Conservation (phyloP, 2,888 invertebrate species). For the Drosophila pegasa region DNA sequence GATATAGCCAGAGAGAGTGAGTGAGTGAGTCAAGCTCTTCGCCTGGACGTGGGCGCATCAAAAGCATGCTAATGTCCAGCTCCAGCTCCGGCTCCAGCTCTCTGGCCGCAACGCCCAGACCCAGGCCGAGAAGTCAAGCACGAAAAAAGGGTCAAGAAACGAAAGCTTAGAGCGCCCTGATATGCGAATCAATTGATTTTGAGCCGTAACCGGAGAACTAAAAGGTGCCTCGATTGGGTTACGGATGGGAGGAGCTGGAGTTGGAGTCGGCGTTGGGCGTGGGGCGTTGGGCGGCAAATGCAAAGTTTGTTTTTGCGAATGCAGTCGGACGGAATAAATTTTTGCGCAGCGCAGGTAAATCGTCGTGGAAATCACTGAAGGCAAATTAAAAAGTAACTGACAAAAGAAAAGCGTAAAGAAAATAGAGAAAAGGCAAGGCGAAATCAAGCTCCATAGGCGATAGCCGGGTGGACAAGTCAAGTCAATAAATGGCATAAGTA, state of each 20-base stretch:
- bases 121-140: conserved; percentile 65
- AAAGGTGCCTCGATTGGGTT: conserved; percentile 12
- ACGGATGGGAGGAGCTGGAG: background rate
- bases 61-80: conserved; percentile 81
- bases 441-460: background rate
- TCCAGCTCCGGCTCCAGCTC: too few relatives aligned
- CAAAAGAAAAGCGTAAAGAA: conserved; percentile 27
- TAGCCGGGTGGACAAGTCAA: conserved; percentile 37
- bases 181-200: conserved; percentile 79
- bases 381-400: conserved; percentile 70
- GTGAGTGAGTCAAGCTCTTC: background rate
- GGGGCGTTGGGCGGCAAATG: conserved; percentile 38
- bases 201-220: conserved; percentile 57
- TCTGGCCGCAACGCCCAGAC: conserved; percentile 46
- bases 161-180: conserved; percentile 62
- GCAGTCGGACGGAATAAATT: conserved; percentile 77
- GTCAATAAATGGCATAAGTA: conserved; percentile 73
- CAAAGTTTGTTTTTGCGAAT: conserved; percentile 74
- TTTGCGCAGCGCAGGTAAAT: conserved; percentile 75
- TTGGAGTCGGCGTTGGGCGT: background rate
- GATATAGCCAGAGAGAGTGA: conserved; percentile 12
- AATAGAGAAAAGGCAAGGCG: conserved; percentile 16
- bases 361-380: conserved; percentile 76
- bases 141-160: conserved; percentile 79
- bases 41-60: conserved; percentile 55